A percentile compares a stretch with the other conserved stretches of the same genome.
Conservation (phyloP, 2,888 invertebrate species). For the Lepidocyrtoides sp. region DNA sequence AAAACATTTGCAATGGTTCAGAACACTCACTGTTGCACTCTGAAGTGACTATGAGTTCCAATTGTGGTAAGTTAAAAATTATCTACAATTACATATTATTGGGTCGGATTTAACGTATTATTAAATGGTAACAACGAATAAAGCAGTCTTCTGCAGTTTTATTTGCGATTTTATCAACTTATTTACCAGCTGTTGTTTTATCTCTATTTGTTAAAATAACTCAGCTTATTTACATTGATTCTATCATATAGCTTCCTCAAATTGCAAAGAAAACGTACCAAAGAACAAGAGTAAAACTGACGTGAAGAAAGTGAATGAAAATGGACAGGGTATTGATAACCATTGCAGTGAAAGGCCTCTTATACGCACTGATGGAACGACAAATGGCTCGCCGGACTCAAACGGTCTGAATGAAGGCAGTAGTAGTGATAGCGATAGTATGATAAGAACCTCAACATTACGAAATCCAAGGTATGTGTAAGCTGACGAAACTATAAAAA, state of each 20-base stretch:
- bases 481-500: background rate
- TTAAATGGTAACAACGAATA: no score
- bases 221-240: no score
- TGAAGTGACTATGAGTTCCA: conserved; percentile 12
- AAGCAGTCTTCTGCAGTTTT: no score
- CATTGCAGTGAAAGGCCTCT: background rate
- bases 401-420: background rate
- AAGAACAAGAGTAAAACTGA: background rate
- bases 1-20: conserved; percentile 39
- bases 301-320: background rate
- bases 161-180: no score
- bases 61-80: conserved; percentile 22
- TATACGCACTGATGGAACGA: background rate
- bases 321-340: background rate
- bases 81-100: no score
- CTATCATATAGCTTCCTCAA: background rate
- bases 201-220: no score
- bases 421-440: conserved; percentile 69
- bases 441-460: conserved; percentile 62
- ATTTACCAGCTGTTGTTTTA: no score
- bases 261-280: background rate
- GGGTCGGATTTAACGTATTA: no score
- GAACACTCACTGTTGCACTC: conserved; percentile 27
- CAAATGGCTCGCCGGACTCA: background rate
- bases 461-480: conserved; percentile 74